A percentile compares a stretch with the other conserved stretches of the same genome.
phyloP scores from a whole-genome alignment of 1,140 invertebrate genomes.

The Ganaspis sp. region DNA sequence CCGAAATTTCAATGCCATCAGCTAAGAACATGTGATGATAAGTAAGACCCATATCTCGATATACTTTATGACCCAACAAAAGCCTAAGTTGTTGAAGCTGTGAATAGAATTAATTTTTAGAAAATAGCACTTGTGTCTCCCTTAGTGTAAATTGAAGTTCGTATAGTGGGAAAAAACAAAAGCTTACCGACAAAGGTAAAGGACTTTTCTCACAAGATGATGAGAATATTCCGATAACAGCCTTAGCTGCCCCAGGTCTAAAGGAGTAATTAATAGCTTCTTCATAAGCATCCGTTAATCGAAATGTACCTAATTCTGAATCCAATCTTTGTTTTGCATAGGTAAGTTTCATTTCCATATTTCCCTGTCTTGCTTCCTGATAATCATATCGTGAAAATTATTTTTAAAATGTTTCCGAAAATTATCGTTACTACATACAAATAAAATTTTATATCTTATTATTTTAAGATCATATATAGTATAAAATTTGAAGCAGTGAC shows the following conservation, averaged over 20 bases:
- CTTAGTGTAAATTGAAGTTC: neutral
- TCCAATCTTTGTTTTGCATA: constrained; percentile 65
- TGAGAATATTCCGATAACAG: constrained; percentile 76
- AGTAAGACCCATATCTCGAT: constrained; percentile 68
- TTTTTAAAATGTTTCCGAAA: neutral
- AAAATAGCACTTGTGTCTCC: neutral
- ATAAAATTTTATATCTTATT: neutral
- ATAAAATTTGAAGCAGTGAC: too few relatives aligned
- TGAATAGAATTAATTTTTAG: constrained; percentile 32
- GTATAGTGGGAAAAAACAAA: neutral
- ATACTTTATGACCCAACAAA: constrained; percentile 67
- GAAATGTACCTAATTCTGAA: constrained; percentile 68
- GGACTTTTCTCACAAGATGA: constrained; percentile 70
- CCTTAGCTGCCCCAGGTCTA: constrained; percentile 78
- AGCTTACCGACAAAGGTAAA: constrained; percentile 68
- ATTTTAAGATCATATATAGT: too few relatives aligned
- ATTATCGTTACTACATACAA: neutral
- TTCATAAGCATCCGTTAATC: constrained; percentile 75
- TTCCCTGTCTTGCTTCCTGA: constrained; percentile 64
- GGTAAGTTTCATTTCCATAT: constrained; percentile 50
- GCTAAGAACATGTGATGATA: constrained; percentile 72
- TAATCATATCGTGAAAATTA: neutral
- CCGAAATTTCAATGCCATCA: constrained; percentile 67
- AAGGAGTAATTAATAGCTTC: constrained; percentile 80
- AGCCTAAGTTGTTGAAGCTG: constrained; percentile 75